Base-by-base conservation (phyloP, 1,140 invertebrate species). In the Drosophila subobscura region DNA sequence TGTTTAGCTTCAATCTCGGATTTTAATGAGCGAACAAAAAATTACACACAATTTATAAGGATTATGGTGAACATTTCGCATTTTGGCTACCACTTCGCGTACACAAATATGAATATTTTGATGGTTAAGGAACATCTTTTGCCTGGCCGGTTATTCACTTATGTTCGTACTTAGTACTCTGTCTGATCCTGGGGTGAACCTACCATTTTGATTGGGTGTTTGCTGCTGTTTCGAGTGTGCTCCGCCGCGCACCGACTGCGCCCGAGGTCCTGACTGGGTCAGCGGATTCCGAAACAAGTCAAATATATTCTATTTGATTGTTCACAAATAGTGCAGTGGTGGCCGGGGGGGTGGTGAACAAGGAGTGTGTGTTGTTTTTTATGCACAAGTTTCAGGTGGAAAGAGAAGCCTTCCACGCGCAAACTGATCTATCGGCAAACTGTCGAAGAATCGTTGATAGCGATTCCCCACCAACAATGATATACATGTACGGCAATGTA, bases 361-460 rank as follows among this genome's bases (percentile, higher is more conserved):
- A 3, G 29, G 10, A 49, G 10, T 4, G 5, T 16, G 12, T 45
- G 45, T 51, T 52, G 14, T 52, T 47, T 61, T 27, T 63, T 55
- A 50, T 54, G n/a, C 40, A 33, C 72, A 50, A 56, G 45, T 23
- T 53, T 66, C 49, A 40, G 23, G 42, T 55, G 64, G 68, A 85
- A 85, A 76, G 73, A 71, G 73, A 85, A 74, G 61, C 77, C 83
- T 88, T 86, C 81, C 74, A 81, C 74, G 77, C 81, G 81, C 81
- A 86, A 86, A 86, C 83, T 86, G 81, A 86, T 86, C 83, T 81
- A 86, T 86, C 65, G 81, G 83, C 74, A 86, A 86, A 86, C 81
- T 86, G 81, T 81, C 81, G 77, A 88, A 86, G 83, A 86, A 86
- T 88, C 59, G 77, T 85, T 86, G 81, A 85, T 85, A 81, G 73